Conservation (phyloP, 1,140 invertebrate genomes). For the Camponotus floridanus region DNA sequence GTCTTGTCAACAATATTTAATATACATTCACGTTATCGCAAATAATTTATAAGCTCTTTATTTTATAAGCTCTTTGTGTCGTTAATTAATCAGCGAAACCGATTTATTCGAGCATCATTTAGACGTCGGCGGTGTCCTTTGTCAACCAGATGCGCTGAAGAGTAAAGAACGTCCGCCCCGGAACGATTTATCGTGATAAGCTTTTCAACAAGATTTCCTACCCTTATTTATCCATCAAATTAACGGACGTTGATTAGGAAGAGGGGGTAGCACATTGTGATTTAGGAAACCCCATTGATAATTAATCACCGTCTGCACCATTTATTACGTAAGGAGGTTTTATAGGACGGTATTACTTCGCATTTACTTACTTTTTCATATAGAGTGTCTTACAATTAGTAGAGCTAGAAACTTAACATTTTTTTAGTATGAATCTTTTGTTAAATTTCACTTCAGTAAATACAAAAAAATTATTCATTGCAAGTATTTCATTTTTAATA, state of each 20-base stretch:
- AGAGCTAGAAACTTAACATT: background rate
- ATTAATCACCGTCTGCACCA: constrained; percentile 30
- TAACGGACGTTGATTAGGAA: constrained; percentile 58
- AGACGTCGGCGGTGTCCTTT: constrained; percentile 39
- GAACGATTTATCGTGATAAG: constrained; percentile 55
- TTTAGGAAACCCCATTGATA: constrained; percentile 26
- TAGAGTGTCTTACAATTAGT: background rate
- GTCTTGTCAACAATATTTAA: background rate
- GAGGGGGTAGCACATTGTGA: background rate
- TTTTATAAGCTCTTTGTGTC: background rate
- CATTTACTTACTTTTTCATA: constrained; percentile 29
- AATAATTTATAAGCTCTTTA: background rate
- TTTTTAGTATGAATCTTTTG: background rate
- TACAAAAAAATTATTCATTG: background rate
- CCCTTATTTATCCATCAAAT: constrained; percentile 60
- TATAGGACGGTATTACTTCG: background rate
- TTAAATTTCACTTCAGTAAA: background rate
- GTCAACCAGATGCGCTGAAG: constrained; percentile 39
- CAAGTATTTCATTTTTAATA: background rate
- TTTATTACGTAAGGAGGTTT: constrained; percentile 26
- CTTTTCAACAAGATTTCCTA: constrained; percentile 45
- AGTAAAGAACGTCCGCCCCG: constrained; percentile 29
- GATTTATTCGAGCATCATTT: constrained; percentile 58
- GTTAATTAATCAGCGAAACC: constrained; percentile 53
- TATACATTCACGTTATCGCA: background rate